Conservation (phyloP, 1,140 invertebrate genomes). For the Dermatophagoides farinae region DNA sequence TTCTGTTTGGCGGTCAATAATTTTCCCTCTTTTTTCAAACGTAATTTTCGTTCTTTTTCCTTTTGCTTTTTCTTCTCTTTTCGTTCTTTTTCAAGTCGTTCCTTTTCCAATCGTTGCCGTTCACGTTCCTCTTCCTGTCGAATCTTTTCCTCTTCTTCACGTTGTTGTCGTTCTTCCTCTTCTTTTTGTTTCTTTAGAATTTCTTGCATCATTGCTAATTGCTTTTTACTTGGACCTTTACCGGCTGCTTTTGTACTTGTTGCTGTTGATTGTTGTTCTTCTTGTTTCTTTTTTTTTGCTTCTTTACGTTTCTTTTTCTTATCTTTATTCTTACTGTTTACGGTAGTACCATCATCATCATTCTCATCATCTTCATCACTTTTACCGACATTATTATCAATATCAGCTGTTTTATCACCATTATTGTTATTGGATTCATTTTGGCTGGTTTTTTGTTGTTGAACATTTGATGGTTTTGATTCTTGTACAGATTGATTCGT, state of each 20-base stretch:
- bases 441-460: background rate
- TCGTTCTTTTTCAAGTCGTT: constrained; percentile 54
- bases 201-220: constrained; percentile 54
- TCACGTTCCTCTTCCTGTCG: constrained; percentile 42
- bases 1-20: constrained; percentile 68
- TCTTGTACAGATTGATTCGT: background rate
- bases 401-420: background rate
- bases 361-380: background rate
- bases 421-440: background rate
- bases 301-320: constrained; percentile 13
- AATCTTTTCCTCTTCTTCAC: constrained; percentile 49
- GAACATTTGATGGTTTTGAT: background rate
- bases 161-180: constrained; percentile 53
- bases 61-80: constrained; percentile 51
- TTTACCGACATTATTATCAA: constrained; percentile 3
- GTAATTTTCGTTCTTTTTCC: constrained; percentile 78
- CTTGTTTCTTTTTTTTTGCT: constrained; percentile 15
- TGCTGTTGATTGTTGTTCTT: constrained; percentile 14
- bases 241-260: constrained; percentile 13
- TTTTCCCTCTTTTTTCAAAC: constrained; percentile 83
- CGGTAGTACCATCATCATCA: constrained; percentile 15
- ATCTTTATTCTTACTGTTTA: constrained; percentile 17
- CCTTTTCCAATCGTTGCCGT: constrained; percentile 25
- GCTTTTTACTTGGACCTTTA: constrained; percentile 34
- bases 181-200: constrained; percentile 30